Evolutionary conservation across 2,888 invertebrate genomes (phyloP).

Genomic region (Standfussiana lucernea): DNA sequence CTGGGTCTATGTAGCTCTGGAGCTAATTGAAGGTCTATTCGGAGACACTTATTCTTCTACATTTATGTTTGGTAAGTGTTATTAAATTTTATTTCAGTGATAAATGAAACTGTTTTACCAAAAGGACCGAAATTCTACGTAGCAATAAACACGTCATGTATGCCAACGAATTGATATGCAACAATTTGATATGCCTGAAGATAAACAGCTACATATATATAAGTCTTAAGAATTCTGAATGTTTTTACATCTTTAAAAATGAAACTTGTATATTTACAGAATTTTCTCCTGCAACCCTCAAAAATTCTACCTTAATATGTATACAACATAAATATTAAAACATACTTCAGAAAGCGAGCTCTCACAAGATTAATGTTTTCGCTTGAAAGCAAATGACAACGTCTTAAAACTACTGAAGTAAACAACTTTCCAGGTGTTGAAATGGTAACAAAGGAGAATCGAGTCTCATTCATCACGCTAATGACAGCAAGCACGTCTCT

Average conservation of each 20-base stretch:
- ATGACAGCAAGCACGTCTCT: slow-evolving; percentile 88
- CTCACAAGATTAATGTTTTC: slow-evolving; percentile 33
- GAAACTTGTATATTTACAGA: neutral
- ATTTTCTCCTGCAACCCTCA: neutral
- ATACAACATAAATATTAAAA: slow-evolving; percentile 35
- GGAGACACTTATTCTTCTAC: slow-evolving; percentile 1
- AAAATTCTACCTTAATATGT: slow-evolving; percentile 2
- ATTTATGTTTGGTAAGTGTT: slow-evolving; percentile 7
- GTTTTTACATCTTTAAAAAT: neutral
- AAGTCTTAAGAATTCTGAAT: neutral
- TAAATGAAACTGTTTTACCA: no score
- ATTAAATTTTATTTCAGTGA: neutral
- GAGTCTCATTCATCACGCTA: slow-evolving; percentile 75
- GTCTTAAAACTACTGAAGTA: slow-evolving; percentile 32
- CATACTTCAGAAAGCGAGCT: slow-evolving; percentile 15
- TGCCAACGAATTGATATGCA: neutral
- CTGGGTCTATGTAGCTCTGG: neutral
- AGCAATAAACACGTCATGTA: neutral
- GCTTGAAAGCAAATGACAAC: slow-evolving; percentile 38
- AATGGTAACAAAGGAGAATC: slow-evolving; percentile 70
- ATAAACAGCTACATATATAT: neutral
- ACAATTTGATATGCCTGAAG: neutral
- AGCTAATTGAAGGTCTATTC: neutral
- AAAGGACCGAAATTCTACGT: neutral
- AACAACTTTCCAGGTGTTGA: slow-evolving; percentile 72